Conservation (phyloP, 2,888 invertebrate species). For the Julus scandinavius region DNA sequence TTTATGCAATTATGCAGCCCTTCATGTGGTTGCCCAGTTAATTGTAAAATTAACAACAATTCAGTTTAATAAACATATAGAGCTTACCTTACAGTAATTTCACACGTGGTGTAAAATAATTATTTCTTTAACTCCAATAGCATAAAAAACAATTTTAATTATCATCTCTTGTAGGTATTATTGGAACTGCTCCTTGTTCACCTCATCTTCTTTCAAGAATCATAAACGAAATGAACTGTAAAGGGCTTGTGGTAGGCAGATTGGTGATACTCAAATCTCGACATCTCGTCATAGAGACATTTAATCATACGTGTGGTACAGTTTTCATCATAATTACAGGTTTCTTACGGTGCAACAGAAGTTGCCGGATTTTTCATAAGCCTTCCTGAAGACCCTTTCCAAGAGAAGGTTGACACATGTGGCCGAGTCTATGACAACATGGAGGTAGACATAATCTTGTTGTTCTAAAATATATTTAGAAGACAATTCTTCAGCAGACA, state of each 20-base stretch:
- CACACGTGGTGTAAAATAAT: too few relatives aligned
- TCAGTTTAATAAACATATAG: too few relatives aligned
- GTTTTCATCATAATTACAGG: neutral
- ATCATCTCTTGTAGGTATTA: slow-evolving; percentile 69
- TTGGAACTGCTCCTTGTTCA: slow-evolving; percentile 80
- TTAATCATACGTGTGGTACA: neutral
- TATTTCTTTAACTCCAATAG: too few relatives aligned
- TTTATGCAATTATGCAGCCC: neutral
- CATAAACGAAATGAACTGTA: slow-evolving; percentile 66
- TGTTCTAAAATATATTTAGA: too few relatives aligned
- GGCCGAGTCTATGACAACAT: neutral
- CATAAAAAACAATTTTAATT: neutral
- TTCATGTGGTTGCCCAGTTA: neutral
- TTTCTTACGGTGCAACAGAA: neutral
- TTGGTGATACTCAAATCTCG: too few relatives aligned
- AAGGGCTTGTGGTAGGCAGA: neutral
- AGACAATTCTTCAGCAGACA: neutral
- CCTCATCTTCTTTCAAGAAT: slow-evolving; percentile 67
- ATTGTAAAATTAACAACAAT: too few relatives aligned
- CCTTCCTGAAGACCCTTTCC: neutral
- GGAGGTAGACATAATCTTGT: neutral
- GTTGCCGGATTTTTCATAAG: neutral
- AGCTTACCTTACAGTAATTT: too few relatives aligned
- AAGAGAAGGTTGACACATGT: slow-evolving; percentile 28
- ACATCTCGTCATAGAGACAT: neutral